Evolutionary conservation across 2,888 invertebrate genomes (phyloP).

Genomic region (Endotricha flammealis): DNA sequence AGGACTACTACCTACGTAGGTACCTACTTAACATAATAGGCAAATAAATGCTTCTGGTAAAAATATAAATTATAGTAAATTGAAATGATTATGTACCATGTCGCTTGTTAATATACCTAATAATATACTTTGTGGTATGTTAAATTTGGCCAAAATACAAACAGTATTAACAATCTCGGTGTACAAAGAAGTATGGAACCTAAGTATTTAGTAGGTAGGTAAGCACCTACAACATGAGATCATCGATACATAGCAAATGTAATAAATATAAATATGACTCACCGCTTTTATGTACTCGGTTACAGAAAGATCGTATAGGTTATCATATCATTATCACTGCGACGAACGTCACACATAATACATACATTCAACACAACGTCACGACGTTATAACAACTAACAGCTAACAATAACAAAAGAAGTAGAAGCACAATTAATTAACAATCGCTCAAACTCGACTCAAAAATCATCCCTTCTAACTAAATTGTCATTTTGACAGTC

Average conservation of each 20-base stretch:
- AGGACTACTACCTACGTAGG: no score
- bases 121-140: no score
- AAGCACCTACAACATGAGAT: constrained; percentile 59
- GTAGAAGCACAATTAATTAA: not conserved
- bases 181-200: no score
- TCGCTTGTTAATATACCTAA: no score
- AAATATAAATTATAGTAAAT: no score
- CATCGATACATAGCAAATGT: constrained; percentile 74
- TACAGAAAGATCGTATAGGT: constrained; percentile 71
- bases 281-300: constrained; percentile 62
- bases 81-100: no score
- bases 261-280: constrained; percentile 79
- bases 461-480: constrained; percentile 11
- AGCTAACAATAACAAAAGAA: no score
- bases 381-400: no score
- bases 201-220: constrained; percentile 15
- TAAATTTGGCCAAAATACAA: no score
- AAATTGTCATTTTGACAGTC: not conserved
- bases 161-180: no score
- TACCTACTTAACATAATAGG: no score
- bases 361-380: constrained; percentile 40
- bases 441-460: not conserved
- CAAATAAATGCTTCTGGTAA: no score
- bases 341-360: constrained; percentile 62
- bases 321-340: constrained; percentile 67